Base-by-base conservation (phyloP, 2,888 invertebrate genomes). In the Gisinianus flammeolus region DNA sequence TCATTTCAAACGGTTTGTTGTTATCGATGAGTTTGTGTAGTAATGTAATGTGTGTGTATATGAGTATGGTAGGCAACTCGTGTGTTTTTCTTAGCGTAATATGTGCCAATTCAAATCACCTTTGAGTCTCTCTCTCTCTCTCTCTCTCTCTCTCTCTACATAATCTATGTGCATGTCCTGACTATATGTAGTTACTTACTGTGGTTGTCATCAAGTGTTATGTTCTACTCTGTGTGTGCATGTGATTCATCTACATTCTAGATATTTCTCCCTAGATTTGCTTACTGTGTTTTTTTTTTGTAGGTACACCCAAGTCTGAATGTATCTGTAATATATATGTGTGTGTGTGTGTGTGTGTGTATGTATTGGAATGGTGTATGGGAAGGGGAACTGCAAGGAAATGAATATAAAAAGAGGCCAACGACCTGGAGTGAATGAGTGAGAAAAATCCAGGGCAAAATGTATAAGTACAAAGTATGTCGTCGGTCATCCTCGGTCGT, bases 401-500 rank as follows among this genome's bases (percentile, higher is more conserved):
- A 77, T 69, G 77, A 77, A 77, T n/a, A 77, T 70, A 66, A 77
- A 72, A 70, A 72, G 77, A 77, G 72, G 77, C 56, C 77, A 70
- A 77, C 67, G 44, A 71, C 72, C 77, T 71, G 56, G 33, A 77
- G 75, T 74, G 64, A 70, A 71, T 64, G 77, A 77, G 69, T 74
- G 74, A 74, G 70, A 66, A 72, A 77, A 77, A 77, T 77, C 77
- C 44, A 71, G 72, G 77, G 71, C 77, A 77, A 72, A 72, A 66
- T 44, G 19, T 44, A 44, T 44, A 24, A 12, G 26, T 77, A 28
- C 58, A 77, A 77, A 72, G 77, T 72, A 72, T 77, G 77, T 77
- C 77, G 77, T 67, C 77, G 77, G 77, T 77, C 77, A 77, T 77
- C 67, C 33, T 72, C 72, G 77, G 77, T 72, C 77, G 72, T 72